Evolutionary conservation across 2,888 invertebrate species (phyloP).

Genomic region (Ditylenchus weischeri): DNA sequence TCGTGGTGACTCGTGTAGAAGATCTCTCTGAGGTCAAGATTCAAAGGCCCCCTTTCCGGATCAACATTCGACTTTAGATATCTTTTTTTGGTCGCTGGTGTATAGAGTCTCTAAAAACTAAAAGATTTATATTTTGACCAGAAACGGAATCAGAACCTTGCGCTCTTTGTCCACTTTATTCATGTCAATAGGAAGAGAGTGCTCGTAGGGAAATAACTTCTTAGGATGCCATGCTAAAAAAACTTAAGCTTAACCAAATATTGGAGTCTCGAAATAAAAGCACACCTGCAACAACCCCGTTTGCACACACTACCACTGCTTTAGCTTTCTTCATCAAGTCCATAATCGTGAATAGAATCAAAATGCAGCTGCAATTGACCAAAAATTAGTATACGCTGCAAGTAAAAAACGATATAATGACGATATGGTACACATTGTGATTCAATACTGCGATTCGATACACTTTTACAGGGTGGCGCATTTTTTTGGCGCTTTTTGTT

Average conservation of each 20-base stretch:
- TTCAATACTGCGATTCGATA: too few relatives aligned
- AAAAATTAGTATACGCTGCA: too few relatives aligned
- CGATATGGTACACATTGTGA: too few relatives aligned
- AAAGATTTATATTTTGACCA: too few relatives aligned
- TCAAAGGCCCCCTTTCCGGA: conserved; percentile 53
- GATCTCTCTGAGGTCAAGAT: conserved; percentile 59
- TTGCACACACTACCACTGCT: conserved; percentile 37
- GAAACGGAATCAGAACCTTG: conserved; percentile 17
- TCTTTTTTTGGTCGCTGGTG: conserved; percentile 1
- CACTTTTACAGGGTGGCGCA: too few relatives aligned
- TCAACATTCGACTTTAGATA: not conserved
- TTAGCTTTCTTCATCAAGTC: conserved; percentile 1
- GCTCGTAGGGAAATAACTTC: conserved; percentile 49
- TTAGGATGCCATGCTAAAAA: conserved; percentile 51
- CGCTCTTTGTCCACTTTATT: conserved; percentile 20
- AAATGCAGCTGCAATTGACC: too few relatives aligned
- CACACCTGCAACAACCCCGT: conserved; percentile 47
- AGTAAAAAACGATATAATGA: too few relatives aligned
- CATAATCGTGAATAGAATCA: too few relatives aligned
- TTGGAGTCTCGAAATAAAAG: not conserved
- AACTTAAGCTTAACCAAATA: not conserved
- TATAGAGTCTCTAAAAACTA: conserved; percentile 15
- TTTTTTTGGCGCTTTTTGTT: too few relatives aligned
- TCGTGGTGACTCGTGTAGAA: conserved; percentile 60
- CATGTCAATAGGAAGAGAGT: conserved; percentile 45